A percentile compares a stretch with the other conserved stretches of the same genome.
Evolutionary conservation across 2,113 vertebrate species (phyloP).

Genomic region (Thermophis baileyi): DNA sequence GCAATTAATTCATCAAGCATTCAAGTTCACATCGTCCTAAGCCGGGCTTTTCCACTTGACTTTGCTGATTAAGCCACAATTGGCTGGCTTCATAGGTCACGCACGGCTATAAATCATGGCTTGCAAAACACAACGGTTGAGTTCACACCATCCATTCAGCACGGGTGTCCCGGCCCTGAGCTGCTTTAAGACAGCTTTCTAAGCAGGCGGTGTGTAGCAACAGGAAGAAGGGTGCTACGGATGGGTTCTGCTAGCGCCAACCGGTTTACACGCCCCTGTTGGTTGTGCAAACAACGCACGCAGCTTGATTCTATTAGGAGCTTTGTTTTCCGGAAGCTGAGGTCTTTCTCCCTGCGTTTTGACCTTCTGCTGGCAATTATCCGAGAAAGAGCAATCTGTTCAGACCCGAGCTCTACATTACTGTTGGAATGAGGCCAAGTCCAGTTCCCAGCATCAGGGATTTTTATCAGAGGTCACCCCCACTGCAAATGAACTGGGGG

Average conservation of each 20-base stretch:
- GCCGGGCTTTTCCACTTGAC: not conserved
- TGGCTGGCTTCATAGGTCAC: not conserved
- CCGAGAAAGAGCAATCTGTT: not conserved
- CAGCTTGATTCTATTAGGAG: not conserved
- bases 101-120: not conserved
- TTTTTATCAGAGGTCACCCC: not conserved
- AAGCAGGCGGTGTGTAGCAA: not conserved
- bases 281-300: not conserved
- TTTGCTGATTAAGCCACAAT: not conserved
- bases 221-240: not conserved
- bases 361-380: not conserved
- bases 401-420: not conserved
- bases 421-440: not conserved
- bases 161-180: not conserved
- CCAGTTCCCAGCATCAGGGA: not conserved
- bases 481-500: not conserved
- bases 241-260: not conserved
- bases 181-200: not conserved
- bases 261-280: not conserved
- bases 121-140: not conserved
- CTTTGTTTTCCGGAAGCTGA: not conserved
- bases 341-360: not conserved
- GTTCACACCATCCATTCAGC: not conserved
- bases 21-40: not conserved
- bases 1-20: not conserved